phyloP scores from a whole-genome alignment of 2,113 vertebrate species.

The Rhombomys opimus region DNA sequence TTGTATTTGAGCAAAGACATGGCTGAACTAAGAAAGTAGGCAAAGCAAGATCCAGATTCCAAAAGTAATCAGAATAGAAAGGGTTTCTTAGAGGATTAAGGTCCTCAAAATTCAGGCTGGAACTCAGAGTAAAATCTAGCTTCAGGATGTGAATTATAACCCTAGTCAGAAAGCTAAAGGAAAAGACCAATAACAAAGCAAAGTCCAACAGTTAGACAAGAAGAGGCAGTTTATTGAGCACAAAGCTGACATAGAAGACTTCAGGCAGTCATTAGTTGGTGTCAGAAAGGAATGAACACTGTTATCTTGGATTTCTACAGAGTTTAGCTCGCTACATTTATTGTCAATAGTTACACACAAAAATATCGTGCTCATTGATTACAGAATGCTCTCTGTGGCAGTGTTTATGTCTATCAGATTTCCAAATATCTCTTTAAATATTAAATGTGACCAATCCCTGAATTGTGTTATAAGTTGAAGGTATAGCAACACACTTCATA shows the following conservation, averaged over 20 bases:
- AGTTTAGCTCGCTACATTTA: not conserved
- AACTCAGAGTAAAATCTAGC: not conserved
- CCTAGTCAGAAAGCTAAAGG: constrained; percentile 44
- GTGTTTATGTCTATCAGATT: constrained; percentile 2
- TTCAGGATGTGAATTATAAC: constrained; percentile 1
- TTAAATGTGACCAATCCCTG: constrained; percentile 15
- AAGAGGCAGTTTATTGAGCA: not conserved
- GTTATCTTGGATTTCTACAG: not conserved
- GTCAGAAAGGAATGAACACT: not conserved
- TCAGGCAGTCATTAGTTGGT: not conserved
- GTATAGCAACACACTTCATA: not conserved
- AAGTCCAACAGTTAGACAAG: not conserved
- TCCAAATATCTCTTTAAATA: constrained; percentile 5
- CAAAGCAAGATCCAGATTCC: not conserved
- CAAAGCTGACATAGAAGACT: not conserved
- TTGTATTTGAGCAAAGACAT: not conserved
- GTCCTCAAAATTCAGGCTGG: not conserved
- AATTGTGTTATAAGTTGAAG: not conserved
- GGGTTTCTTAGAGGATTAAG: constrained; percentile 25
- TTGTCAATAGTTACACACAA: not conserved
- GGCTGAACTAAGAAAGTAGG: constrained; percentile 12
- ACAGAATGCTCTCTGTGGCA: not conserved
- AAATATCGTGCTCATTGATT: not conserved
- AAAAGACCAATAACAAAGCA: not conserved
- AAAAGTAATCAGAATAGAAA: not conserved